Percentiles rank a stretch among this genome's conserved stretches.
Evolutionary conservation across 2,888 invertebrate genomes (phyloP).

Genomic region (Chaitophorus viminalis): DNA sequence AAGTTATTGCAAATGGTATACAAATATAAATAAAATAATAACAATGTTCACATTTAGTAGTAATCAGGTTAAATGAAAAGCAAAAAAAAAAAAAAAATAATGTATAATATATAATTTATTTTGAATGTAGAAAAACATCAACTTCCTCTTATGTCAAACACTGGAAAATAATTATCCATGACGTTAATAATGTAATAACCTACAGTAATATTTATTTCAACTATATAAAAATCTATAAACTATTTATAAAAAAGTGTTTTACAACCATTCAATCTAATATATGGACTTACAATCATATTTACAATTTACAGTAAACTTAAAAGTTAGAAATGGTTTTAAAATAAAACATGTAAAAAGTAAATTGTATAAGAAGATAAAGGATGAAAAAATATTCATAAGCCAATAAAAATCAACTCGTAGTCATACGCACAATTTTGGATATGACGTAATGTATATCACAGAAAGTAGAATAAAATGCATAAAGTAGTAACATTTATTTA

Average conservation of each 20-base stretch:
- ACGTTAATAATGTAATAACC: slow-evolving; percentile 26
- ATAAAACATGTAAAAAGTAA: slow-evolving; percentile 20
- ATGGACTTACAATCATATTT: slow-evolving; percentile 29
- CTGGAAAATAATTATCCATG: background rate
- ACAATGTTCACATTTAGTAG: slow-evolving; percentile 7
- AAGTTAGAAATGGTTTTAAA: background rate
- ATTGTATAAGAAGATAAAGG: slow-evolving; percentile 9
- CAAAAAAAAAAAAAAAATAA: background rate
- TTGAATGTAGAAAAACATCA: slow-evolving; percentile 24
- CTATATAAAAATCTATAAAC: slow-evolving; percentile 36
- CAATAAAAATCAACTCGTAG: slow-evolving; percentile 36
- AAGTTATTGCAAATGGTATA: slow-evolving; percentile 2
- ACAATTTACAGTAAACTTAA: slow-evolving; percentile 46
- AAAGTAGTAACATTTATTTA: slow-evolving; percentile 17
- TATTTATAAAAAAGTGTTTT: slow-evolving; percentile 26
- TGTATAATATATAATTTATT: background rate
- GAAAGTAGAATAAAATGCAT: slow-evolving; percentile 52
- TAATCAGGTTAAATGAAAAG: background rate
- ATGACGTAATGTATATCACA: slow-evolving; percentile 54
- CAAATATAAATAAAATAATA: background rate
- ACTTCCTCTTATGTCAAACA: background rate
- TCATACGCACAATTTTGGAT: slow-evolving; percentile 42
- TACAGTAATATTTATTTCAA: background rate
- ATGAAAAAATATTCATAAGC: background rate
- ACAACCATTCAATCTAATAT: slow-evolving; percentile 26